Evolutionary conservation across 2,113 vertebrate genomes (phyloP), one percentile per base, ranked within the genome.

Genomic region (Echinops telfairi): DNA sequence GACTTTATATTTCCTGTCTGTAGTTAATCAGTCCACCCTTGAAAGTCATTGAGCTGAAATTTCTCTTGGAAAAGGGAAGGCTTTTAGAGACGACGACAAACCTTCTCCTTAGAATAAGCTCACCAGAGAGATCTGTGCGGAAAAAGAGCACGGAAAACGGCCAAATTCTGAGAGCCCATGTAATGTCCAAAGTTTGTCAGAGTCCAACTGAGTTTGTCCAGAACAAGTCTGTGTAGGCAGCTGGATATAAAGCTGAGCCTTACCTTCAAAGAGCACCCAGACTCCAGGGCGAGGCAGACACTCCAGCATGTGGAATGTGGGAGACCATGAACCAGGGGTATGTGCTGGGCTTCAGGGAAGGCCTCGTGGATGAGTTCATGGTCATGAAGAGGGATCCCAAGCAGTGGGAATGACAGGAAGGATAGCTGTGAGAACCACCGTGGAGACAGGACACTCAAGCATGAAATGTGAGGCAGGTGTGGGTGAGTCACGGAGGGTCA

Each of bases 21-120:
- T 38, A 40, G 80, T 86, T 29, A 77, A n/a, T 88, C 25, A 7
- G 43, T 25, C 9, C 29, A 36, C 19, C 73, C 71, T 92, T 82
- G 27, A 62, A 40, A 73, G n/a, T 90, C 70, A 82, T 17, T 58
- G 75, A 43, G 80, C 15, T 75, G 14, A 88, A 85, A 90, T 27
- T 77, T 92, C 36, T 36, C 79, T 29, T 23, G 12, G 75, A 12
- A 62, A 62, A 86, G 40, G 40, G 1, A 40, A 27, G 7, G 16
- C 27, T 84, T 71, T 90, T 31, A 60, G 80, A 93, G 66, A 57
- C n/a, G 47, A 40, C 22, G 17, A 58, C 79, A 87, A 73, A 79
- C 62, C 33, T 82, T 93, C 31, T 68, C 23, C 31, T 36, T 29
- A 89, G 84, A 17, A 87, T 40, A 87, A 79, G 43, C 11, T 94